A percentile compares a stretch with the other conserved stretches of the same genome.
phyloP scores from a whole-genome alignment of 2,113 vertebrate species.

The Nyctereutes procyonoides region DNA sequence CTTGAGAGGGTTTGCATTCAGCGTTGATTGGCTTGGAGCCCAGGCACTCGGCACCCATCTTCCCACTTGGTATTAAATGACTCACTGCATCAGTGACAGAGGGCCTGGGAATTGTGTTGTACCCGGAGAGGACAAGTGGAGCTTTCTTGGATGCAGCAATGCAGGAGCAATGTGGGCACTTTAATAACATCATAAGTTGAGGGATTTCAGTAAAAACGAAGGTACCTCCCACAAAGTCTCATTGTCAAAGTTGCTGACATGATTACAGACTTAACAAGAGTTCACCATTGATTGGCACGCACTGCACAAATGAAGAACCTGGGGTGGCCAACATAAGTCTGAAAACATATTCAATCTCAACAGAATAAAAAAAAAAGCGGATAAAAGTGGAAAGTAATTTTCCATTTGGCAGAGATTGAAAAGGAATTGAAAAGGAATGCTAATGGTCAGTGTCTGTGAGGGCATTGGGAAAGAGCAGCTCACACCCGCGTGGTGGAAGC shows the following conservation, averaged over 20 bases:
- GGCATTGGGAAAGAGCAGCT: not conserved
- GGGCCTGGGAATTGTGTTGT: not conserved
- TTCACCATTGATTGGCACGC: not conserved
- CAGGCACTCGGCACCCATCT: not conserved
- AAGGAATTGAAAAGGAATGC: not conserved
- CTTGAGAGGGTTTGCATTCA: not conserved
- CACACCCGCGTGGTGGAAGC: accelerated
- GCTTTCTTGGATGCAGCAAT: not conserved
- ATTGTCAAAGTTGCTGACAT: not conserved
- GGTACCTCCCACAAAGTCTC: not conserved
- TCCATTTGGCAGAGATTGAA: not conserved
- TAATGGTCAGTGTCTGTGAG: not conserved
- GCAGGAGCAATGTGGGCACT: not conserved
- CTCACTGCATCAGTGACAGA: not conserved
- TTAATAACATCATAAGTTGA: not conserved
- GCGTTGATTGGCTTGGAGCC: too few species aligned
- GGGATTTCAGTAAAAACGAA: too few species aligned
- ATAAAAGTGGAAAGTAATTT: not conserved
- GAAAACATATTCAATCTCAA: not conserved
- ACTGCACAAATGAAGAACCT: not conserved
- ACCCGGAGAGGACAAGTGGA: not conserved
- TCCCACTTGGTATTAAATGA: too few species aligned
- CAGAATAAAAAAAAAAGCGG: not conserved
- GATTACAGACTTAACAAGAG: not conserved
- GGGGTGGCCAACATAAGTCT: not conserved